These are phyloP conservation scores for Nephrotoma appendiculata DNA, from an alignment of 2,888 invertebrate species.

Conservation along the genomic window DNA sequence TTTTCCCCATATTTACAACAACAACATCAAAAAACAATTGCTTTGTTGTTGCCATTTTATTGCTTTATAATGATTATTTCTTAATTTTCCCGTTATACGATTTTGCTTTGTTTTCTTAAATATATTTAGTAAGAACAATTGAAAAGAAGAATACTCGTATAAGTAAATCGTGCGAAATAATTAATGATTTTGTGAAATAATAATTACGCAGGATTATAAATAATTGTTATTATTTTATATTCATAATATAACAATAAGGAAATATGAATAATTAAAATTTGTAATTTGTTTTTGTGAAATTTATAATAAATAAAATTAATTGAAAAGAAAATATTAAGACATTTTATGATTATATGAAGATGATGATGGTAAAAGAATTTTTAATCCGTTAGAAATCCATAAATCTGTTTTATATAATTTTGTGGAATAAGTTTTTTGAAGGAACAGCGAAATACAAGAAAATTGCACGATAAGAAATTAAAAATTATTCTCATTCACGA, in stretches of 20 bases:
- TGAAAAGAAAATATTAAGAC: neutral
- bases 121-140: neutral
- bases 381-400: neutral
- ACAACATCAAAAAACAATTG: neutral
- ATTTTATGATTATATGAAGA: neutral
- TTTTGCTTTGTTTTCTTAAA: neutral
- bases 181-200: neutral
- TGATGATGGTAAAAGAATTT: neutral
- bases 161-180: neutral
- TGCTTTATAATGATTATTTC: neutral
- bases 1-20: neutral
- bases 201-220: neutral
- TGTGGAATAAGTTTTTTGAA: neutral
- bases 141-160: neutral
- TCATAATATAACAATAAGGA: neutral
- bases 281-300: neutral
- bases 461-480: neutral
- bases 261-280: neutral
- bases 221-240: neutral
- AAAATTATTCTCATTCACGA: neutral
- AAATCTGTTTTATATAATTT: neutral
- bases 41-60: neutral
- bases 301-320: neutral
- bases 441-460: neutral
- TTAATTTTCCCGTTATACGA: neutral